Conservation (phyloP, 2,888 invertebrate species). For the Smittia sp. region DNA sequence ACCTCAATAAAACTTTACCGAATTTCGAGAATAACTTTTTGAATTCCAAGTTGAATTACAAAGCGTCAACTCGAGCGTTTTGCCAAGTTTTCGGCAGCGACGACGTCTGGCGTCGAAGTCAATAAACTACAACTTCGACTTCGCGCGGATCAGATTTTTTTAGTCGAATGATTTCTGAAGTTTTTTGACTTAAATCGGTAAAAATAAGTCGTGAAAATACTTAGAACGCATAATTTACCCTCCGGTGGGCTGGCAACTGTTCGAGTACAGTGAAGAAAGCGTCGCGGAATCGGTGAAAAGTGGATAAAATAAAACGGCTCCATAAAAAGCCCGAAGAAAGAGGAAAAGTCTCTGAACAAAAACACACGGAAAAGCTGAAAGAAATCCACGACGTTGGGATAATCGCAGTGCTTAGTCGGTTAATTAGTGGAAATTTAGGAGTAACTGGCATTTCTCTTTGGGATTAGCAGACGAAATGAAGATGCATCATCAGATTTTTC, state of each 20-base stretch:
- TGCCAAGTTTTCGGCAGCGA: no score
- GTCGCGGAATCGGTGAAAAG: neutral
- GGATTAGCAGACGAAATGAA: slow-evolving; percentile 1
- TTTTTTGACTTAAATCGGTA: neutral
- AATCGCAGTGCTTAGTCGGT: neutral
- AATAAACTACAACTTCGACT: no score
- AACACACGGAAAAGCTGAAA: neutral
- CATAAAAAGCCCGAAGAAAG: neutral
- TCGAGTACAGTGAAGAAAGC: slow-evolving; percentile 2
- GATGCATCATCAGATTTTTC: slow-evolving; percentile 37
- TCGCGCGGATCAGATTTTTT: no score
- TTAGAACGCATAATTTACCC: neutral
- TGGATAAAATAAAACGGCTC: neutral
- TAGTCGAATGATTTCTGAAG: no score
- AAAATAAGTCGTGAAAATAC: neutral
- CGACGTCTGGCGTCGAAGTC: no score
- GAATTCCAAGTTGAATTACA: no score
- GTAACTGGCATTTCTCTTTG: neutral
- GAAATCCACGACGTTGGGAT: neutral
- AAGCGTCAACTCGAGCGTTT: no score
- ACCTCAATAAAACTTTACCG: no score
- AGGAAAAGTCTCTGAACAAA: neutral
- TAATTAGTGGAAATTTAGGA: slow-evolving; percentile 18
- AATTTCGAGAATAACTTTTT: neutral
- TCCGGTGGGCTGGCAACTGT: neutral